Evolutionary conservation across 2,797 vertebrate genomes (phyloP), one percentile per base, ranked within the genome.

Genomic region (Tadarida brasiliensis): DNA sequence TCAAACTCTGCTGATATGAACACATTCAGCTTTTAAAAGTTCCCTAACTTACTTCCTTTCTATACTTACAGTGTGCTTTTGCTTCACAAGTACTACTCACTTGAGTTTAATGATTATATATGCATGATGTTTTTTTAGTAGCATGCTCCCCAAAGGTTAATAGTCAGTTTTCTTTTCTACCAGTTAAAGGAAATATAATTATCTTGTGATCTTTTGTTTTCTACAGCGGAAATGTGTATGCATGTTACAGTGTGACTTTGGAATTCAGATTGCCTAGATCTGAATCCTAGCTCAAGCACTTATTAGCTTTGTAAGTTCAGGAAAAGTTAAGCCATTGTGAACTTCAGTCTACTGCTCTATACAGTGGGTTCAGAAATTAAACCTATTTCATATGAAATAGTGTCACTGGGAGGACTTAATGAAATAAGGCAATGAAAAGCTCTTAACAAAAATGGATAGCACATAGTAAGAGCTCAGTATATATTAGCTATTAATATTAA

Each of bases 1-100:
- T 93, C 54, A 91, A 65, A 93, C 71, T 76, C n/a, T 78, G 91
- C 59, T 70, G 54, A 80, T 89, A 87, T 12, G 28, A 95, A 89
- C 8, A 74, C 24, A 86, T 78, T 8, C 28, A 82, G 6, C 19
- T 59, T 96, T 91, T 73, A 51, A 73, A 92, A 39, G 17, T 91
- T 76, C 22, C 10, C 35, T 84, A 12, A 54, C 22, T 95, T 83
- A 33, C 19, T 95, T 83, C 10, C 11, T 87, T 90, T 78, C n/a
- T 65, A 49, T 51, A 33, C 39, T 90, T 80, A 28, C 33, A 77
- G 47, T 61, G 87, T 56, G 9, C 5, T 56, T 87, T 89, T 5
- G 8, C 8, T 92, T 91, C 16, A 56, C 47, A 92, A 89, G 30
- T 87, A 65, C 82, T 92, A 81, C 3, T 16, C 71, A 70, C 7